A percentile compares a stretch with the other conserved stretches of the same genome.
phyloP scores from a whole-genome alignment of 2,113 vertebrate genomes.

The Grammomys dolichurus region DNA sequence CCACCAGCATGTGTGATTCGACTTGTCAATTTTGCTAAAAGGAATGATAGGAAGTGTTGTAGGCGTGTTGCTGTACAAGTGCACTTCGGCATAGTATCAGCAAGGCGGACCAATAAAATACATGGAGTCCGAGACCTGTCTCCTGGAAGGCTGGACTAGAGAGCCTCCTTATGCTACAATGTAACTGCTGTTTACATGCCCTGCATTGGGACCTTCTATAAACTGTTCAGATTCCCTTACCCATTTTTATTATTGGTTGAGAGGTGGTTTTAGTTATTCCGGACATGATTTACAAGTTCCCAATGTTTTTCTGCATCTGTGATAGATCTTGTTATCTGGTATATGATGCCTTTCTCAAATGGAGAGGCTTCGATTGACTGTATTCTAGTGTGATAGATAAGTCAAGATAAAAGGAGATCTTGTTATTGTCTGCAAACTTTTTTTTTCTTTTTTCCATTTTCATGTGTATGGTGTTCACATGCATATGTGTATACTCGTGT shows the following conservation, averaged over 20 bases:
- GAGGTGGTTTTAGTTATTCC: neutral
- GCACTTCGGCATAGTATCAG: neutral
- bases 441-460: neutral
- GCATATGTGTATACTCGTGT: neutral
- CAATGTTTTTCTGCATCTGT: neutral
- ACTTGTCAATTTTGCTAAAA: neutral
- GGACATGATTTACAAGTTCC: neutral
- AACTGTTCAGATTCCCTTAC: neutral
- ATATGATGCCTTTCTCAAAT: neutral
- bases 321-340: neutral
- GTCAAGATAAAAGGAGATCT: neutral
- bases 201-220: conserved; percentile 14
- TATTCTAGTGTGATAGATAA: neutral
- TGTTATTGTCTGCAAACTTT: neutral
- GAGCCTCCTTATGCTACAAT: neutral
- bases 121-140: neutral
- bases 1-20: neutral
- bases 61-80: neutral
- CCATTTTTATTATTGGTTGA: neutral
- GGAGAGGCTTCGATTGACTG: neutral
- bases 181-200: neutral
- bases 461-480: neutral
- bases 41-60: neutral
- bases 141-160: too few species aligned
- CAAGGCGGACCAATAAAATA: neutral